phyloP scores from a whole-genome alignment of 2,888 invertebrate species.

The Gibbula magus region DNA sequence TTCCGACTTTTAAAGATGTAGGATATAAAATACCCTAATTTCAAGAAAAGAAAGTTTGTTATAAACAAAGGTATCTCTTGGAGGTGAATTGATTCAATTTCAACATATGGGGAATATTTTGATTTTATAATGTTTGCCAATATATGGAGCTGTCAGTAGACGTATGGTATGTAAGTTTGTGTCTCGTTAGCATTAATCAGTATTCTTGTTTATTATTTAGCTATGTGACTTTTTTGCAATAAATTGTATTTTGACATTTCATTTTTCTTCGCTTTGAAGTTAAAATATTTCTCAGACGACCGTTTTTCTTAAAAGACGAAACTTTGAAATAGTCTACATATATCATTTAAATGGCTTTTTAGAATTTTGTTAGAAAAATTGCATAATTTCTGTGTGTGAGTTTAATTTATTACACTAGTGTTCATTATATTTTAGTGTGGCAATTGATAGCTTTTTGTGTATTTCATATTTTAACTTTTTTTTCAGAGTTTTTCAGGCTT shows the following conservation, averaged over 20 bases:
- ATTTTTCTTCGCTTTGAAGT: background rate
- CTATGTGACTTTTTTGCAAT: background rate
- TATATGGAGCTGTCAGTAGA: too few relatives aligned
- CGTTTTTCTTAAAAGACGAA: background rate
- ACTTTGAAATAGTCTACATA: background rate
- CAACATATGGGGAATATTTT: too few relatives aligned
- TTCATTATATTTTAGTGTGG: background rate
- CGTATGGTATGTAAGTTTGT: too few relatives aligned
- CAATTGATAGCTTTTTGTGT: background rate
- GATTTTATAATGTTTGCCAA: too few relatives aligned
- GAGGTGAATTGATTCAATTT: too few relatives aligned
- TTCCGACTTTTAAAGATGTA: too few relatives aligned
- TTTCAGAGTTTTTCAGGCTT: too few relatives aligned
- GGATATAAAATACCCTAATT: too few relatives aligned
- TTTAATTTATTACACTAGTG: conserved; percentile 3
- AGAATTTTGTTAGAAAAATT: background rate
- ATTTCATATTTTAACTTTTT: background rate
- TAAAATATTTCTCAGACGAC: background rate
- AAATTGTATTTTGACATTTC: background rate
- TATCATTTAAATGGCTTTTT: background rate
- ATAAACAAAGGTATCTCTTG: too few relatives aligned
- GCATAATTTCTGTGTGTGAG: background rate
- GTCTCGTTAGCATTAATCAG: too few relatives aligned
- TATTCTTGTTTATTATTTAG: background rate
- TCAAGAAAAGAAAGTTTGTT: too few relatives aligned